These are phyloP conservation scores for Dicrurus megarhynchus DNA, from an alignment of 2,113 vertebrate genomes.

Conservation along the genomic window DNA sequence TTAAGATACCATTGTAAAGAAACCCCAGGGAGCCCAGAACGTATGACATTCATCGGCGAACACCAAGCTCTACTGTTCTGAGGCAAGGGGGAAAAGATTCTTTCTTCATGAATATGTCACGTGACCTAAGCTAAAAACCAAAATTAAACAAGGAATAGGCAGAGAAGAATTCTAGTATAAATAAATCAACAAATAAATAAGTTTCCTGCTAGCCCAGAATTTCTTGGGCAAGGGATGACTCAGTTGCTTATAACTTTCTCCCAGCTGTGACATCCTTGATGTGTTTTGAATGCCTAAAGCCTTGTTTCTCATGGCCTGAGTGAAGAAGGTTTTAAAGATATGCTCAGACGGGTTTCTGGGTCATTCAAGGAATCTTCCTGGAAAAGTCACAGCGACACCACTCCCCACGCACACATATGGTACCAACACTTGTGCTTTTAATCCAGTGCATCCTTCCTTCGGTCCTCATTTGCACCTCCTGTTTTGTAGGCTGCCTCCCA, in stretches of 20 bases:
- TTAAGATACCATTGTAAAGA: slow-evolving; percentile 32
- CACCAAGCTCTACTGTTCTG: background rate
- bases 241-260: background rate
- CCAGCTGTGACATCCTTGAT: background rate
- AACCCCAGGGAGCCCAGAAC: slow-evolving; percentile 4
- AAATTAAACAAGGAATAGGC: slow-evolving; percentile 15
- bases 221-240: background rate
- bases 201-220: background rate
- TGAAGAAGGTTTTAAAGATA: background rate
- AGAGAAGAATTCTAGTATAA: slow-evolving; percentile 46
- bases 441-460: slow-evolving; percentile 9
- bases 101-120: background rate
- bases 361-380: slow-evolving; percentile 36
- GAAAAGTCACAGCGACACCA: background rate
- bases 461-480: background rate
- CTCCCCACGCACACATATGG: slow-evolving; percentile 1
- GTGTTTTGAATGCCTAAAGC: background rate
- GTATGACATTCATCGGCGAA: background rate
- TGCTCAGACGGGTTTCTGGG: slow-evolving; percentile 15
- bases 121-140: slow-evolving; percentile 8
- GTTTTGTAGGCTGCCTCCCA: slow-evolving; percentile 30
- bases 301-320: background rate
- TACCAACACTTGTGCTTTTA: slow-evolving; percentile 64
- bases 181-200: slow-evolving; percentile 60
- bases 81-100: background rate